Conservation (phyloP, 23 tunicate genomes). For the Halocynthia roretzi region DNA sequence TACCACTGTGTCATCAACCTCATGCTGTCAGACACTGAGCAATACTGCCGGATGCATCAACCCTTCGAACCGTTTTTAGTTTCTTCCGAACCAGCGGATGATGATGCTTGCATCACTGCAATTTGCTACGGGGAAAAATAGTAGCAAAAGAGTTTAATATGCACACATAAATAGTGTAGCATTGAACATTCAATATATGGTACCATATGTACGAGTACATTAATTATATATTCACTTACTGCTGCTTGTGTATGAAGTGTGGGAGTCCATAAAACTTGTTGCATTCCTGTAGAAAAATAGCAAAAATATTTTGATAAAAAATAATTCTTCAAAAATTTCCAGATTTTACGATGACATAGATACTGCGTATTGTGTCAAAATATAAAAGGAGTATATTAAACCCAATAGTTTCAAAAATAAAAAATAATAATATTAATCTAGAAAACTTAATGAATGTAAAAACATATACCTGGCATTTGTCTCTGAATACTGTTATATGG, state of each 20-base stretch:
- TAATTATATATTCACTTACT: background rate
- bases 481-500: constrained; percentile 30
- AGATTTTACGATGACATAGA: too few species aligned
- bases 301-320: too few species aligned
- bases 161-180: background rate
- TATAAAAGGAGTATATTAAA: too few species aligned
- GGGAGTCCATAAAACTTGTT: constrained; percentile 8
- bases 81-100: background rate
- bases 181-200: too few species aligned
- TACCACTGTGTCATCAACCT: too few species aligned
- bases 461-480: constrained; percentile 31
- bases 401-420: background rate
- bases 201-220: too few species aligned
- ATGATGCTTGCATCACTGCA: background rate
- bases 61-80: background rate
- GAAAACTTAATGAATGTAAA: background rate
- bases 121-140: background rate
- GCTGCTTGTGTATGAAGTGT: constrained; percentile 9
- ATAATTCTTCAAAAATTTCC: too few species aligned
- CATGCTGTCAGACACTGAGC: background rate
- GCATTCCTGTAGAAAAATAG: background rate
- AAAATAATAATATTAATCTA: background rate
- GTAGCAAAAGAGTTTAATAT: background rate
- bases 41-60: background rate
- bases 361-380: too few species aligned